Percentiles rank a stretch among this genome's conserved stretches.
These are phyloP conservation scores for Drosophila yakuba DNA, from an alignment of 1,140 invertebrate genomes.

Conservation along the genomic window DNA sequence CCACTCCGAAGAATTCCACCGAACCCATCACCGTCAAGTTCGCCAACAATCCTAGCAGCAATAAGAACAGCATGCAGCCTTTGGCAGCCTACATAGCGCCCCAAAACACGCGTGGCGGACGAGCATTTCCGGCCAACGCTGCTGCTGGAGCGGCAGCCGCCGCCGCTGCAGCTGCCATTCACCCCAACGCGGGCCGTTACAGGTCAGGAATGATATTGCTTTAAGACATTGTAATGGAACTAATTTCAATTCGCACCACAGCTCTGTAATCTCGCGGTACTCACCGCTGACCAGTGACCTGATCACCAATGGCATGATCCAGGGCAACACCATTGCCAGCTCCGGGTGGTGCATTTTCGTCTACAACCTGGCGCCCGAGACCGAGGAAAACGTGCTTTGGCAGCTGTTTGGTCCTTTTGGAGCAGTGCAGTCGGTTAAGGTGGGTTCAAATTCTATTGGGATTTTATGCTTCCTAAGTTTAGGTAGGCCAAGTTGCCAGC, in stretches of 20 bases:
- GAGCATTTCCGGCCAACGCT: slow-evolving; percentile 91
- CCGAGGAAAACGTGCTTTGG: slow-evolving; percentile 99
- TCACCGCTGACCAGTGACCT: slow-evolving; percentile 97
- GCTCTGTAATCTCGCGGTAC: slow-evolving; percentile 88
- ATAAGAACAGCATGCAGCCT: slow-evolving; percentile 96
- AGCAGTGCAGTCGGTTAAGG: slow-evolving; percentile 99
- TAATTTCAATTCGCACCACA: slow-evolving; percentile 23
- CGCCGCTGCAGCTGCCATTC: slow-evolving; percentile 89
- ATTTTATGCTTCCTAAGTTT: too few species aligned
- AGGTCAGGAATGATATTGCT: slow-evolving; percentile 88
- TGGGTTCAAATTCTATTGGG: slow-evolving; percentile 10
- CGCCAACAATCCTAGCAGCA: slow-evolving; percentile 99
- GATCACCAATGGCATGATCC: slow-evolving; percentile 94
- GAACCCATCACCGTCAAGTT: slow-evolving; percentile 99
- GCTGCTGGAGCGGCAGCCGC: slow-evolving; percentile 87
- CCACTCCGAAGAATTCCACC: slow-evolving; percentile 96
- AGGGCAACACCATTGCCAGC: slow-evolving; percentile 92
- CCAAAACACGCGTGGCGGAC: slow-evolving; percentile 87
- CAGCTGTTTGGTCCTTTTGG: slow-evolving; percentile 99
- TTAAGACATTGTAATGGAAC: neutral
- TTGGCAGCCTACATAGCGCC: slow-evolving; percentile 96
- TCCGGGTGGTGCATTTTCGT: slow-evolving; percentile 99
- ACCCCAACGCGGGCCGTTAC: slow-evolving; percentile 93
- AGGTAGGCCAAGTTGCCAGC: too few species aligned
- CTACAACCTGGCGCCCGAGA: slow-evolving; percentile 99